A percentile compares a stretch with the other conserved stretches of the same genome.
Conservation (phyloP, 2,797 vertebrate genomes). For the Sebastes hubbsi region DNA sequence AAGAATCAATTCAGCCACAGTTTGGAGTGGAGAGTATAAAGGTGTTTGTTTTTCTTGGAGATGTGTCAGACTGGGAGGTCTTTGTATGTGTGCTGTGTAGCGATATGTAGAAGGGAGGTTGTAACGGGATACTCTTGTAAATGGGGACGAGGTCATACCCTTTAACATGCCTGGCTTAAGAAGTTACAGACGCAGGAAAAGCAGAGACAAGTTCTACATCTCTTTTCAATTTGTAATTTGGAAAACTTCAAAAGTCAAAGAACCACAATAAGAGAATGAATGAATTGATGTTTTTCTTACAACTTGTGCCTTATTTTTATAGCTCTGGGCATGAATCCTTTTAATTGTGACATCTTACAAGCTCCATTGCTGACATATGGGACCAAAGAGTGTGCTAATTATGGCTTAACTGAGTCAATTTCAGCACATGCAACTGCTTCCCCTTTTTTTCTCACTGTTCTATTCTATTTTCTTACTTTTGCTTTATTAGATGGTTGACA, state of each 20-base stretch:
- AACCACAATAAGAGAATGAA: neutral
- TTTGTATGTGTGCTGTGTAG: slow-evolving; percentile 39
- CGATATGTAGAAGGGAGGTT: slow-evolving; percentile 41
- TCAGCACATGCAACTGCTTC: neutral
- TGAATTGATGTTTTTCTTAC: neutral
- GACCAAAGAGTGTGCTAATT: neutral
- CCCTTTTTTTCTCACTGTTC: neutral
- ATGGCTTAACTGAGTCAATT: neutral
- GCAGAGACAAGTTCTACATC: slow-evolving; percentile 29
- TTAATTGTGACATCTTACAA: neutral
- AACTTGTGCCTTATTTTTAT: neutral
- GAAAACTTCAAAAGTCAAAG: neutral
- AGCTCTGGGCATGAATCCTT: neutral
- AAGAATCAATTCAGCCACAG: slow-evolving; percentile 35
- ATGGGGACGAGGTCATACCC: slow-evolving; percentile 75
- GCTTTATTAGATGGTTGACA: neutral
- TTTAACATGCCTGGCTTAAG: slow-evolving; percentile 80
- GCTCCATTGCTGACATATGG: neutral
- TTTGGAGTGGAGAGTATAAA: slow-evolving; percentile 33
- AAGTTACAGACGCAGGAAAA: slow-evolving; percentile 75
- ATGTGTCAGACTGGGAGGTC: slow-evolving; percentile 65
- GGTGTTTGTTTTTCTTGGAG: slow-evolving; percentile 66
- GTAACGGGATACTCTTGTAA: slow-evolving; percentile 81
- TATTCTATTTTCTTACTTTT: neutral
- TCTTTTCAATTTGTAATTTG: slow-evolving; percentile 45